phyloP scores from a whole-genome alignment of 92 coral and sea anemone genomes.

The Blastomussa wellsi region DNA sequence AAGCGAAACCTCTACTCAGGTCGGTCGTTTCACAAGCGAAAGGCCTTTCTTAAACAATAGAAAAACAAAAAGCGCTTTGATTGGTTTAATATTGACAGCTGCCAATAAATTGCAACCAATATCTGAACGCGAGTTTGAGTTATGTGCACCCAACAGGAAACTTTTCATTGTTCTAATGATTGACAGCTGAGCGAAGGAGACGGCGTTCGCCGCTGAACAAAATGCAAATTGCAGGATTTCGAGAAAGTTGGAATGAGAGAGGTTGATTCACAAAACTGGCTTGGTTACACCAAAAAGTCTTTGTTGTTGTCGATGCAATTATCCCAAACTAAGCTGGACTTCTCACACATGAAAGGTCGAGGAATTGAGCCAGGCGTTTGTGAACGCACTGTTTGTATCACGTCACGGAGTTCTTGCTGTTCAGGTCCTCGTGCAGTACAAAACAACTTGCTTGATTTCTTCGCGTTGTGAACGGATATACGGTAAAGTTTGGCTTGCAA shows the following conservation, averaged over 20 bases:
- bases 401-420: neutral
- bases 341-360: neutral
- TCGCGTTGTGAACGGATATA: neutral
- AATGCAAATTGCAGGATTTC: conserved; percentile 26
- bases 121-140: conserved; percentile 7
- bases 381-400: neutral
- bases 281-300: neutral
- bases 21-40: neutral
- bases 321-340: neutral
- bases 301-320: neutral
- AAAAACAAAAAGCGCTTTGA: neutral
- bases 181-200: conserved; percentile 39
- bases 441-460: conserved; percentile 1
- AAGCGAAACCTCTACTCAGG: neutral
- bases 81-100: conserved; percentile 43
- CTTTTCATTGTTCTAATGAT: conserved; percentile 33
- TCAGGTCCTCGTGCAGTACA: neutral
- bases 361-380: neutral
- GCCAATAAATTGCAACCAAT: conserved; percentile 37
- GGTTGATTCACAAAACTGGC: neutral
- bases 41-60: neutral
- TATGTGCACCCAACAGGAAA: conserved; percentile 42
- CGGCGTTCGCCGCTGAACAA: conserved; percentile 33
- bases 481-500: conserved; percentile 3
- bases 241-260: neutral